Evolutionary conservation across 2,888 invertebrate genomes (phyloP).

Genomic region (Cephalotes varians): DNA sequence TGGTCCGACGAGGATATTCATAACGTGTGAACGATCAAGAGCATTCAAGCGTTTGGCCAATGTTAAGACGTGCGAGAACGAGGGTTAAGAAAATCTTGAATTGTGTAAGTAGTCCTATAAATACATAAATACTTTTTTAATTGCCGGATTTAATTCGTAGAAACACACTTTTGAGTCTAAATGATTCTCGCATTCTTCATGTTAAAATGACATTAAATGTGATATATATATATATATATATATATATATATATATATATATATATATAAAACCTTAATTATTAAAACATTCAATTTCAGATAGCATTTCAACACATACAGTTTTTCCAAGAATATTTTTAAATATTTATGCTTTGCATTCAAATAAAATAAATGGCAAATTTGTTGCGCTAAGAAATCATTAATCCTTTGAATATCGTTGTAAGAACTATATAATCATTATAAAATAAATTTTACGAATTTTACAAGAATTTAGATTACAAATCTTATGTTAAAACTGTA

Average conservation of each 20-base stretch:
- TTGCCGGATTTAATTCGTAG: not conserved
- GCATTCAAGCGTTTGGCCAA: constrained; percentile 76
- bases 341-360: not conserved
- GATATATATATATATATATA: too few species aligned
- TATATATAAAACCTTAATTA: not conserved
- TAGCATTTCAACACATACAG: not conserved
- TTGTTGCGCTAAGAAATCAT: not conserved
- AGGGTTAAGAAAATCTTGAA: constrained; percentile 70
- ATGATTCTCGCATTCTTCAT: not conserved
- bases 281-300: not conserved
- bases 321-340: not conserved
- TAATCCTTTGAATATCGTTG: not conserved
- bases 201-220: not conserved
- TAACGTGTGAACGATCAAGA: constrained; percentile 79
- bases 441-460: constrained; percentile 48
- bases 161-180: not conserved
- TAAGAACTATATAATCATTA: not conserved
- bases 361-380: not conserved
- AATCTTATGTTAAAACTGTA: not conserved
- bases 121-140: not conserved
- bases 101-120: constrained; percentile 46
- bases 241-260: too few species aligned
- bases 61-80: constrained; percentile 76
- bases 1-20: constrained; percentile 77
- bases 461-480: constrained; percentile 60